phyloP scores from a whole-genome alignment of 2,113 vertebrate genomes.

The Poeciliopsis occidentalis region DNA sequence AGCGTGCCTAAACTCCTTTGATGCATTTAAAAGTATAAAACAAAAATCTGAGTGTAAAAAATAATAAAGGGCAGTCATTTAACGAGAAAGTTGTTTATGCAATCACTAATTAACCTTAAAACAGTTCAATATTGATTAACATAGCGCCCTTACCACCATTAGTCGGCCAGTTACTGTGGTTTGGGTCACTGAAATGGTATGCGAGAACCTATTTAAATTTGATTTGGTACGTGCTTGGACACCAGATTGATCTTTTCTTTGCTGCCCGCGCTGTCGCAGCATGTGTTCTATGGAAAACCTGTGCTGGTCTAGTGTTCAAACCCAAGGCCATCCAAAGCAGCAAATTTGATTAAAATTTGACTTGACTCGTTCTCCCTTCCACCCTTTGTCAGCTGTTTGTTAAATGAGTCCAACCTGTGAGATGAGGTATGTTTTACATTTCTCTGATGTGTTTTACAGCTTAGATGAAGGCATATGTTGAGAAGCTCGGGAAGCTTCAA shows the following conservation, averaged over 20 bases:
- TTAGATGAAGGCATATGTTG: constrained; percentile 36
- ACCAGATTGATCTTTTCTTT: not conserved
- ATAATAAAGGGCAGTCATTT: too few relatives aligned
- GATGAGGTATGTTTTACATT: constrained; percentile 60
- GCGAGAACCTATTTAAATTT: not conserved
- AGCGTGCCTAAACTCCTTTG: not conserved
- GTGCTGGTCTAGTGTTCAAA: constrained; percentile 2
- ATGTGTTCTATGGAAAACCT: not conserved
- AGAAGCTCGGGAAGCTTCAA: constrained; percentile 58
- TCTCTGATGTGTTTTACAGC: constrained; percentile 51
- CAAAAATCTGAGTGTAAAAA: too few relatives aligned
- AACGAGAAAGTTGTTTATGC: not conserved
- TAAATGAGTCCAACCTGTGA: constrained; percentile 34
- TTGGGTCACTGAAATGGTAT: not conserved
- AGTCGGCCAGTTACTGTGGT: not conserved
- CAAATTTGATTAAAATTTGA: constrained; percentile 19
- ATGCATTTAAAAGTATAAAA: not conserved
- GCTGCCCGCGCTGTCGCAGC: not conserved
- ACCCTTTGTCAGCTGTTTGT: constrained; percentile 42
- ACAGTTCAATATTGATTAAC: not conserved
- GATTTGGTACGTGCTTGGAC: not conserved
- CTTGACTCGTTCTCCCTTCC: constrained; percentile 24
- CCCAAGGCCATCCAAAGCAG: constrained; percentile 17
- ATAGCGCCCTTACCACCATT: not conserved
- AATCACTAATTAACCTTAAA: not conserved